Evolutionary conservation across 2,797 vertebrate genomes (phyloP), one percentile per base, ranked within the genome.

Genomic region (Coluber constrictor): DNA sequence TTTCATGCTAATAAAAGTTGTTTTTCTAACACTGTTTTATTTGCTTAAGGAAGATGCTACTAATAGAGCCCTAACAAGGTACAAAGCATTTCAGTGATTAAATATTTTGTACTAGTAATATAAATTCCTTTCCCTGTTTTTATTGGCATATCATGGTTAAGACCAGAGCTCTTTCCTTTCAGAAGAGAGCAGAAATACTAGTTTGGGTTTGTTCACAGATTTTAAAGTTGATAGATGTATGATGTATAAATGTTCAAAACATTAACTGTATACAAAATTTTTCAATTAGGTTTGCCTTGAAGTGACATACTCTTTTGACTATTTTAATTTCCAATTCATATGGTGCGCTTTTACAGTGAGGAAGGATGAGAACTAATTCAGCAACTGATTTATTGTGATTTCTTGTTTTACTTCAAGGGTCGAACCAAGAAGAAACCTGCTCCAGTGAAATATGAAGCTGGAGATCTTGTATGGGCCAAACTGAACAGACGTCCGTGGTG

Each of bases 401-500:
- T 96, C 95, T 96, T 96, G 6, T 97, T 96, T 96, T 92, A 97
- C 70, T 97, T 93, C 94, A 94, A 98, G 98, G 97, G 97, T 96
- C 97, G 23, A 95, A 96, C 95, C 94, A 97, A 97, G 97, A 99
- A 98, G 97, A 96, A 98, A 94, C 93, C 98, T 95, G 96, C 98
- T 3, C 97, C 98, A 87, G 97, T 99, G 95, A 99, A 98, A 97
- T 99, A 98, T 97, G 97, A 98, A 94, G 98, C 99, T 97, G 98
- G 98, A 88, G 98, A 99, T 97, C 96, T 99, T 93, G 98, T 99
- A 95, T 99, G 99, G 99, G 99, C 99, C 96, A 99, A 99, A 97
- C 99, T 99, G 96, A 98, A 97, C 97, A 98, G 99, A 95, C 98
- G 99, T 95, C 99, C 99, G 0, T 99, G 99, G 99, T 99, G 99